Evolutionary conservation across 2,797 vertebrate species (phyloP), one percentile per base, ranked within the genome.

Genomic region (Platalea minor): DNA sequence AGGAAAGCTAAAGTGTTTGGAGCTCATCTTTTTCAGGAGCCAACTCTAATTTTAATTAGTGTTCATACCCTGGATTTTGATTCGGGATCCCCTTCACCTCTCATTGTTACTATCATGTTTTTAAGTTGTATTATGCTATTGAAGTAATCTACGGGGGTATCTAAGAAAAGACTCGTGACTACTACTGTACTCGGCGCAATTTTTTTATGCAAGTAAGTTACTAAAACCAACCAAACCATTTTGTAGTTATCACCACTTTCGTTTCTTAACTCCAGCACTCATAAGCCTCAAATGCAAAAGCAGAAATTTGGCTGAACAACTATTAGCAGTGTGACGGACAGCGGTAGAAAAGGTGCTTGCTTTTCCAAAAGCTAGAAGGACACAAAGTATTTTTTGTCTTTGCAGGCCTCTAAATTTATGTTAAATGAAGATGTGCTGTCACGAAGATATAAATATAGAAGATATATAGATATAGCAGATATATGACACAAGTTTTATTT

Each of bases 151-250:
- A 9, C 19, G 37, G 54, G 8, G 7, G 9, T 51, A 31, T 9
- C 21, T 50, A 37, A 86, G 53, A 75, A 92, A 89, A 91, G 3
- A 72, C 16, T 60, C 1, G 0, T 3, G 5, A 73, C 21, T 25
- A 37, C 8, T 75, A 20, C 17, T 43, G 9, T 72, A 60, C 6
- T 56, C 31, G 33, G 6, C 0, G 0, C 4, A 43, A 5, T 5
- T 63, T 74, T 37, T 87, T 59, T 9, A 31, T 35, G 21, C 33
- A 51, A 60, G 2, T 59, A 78, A 37, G 23, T 45, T 64, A 73
- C 65, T 79, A 23, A 92, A 81, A 72, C 25, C 21, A 37, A 48
- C 8, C 33, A 74, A 75, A 75, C 7, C 5, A 54, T 73, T 93
- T 81, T 37, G 23, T 23, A 86, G 37, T 29, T 86, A n/a, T 11